Percentiles rank a stretch among this genome's conserved stretches.
Conservation (phyloP, 1,140 invertebrate species). For the Camponotus floridanus region DNA sequence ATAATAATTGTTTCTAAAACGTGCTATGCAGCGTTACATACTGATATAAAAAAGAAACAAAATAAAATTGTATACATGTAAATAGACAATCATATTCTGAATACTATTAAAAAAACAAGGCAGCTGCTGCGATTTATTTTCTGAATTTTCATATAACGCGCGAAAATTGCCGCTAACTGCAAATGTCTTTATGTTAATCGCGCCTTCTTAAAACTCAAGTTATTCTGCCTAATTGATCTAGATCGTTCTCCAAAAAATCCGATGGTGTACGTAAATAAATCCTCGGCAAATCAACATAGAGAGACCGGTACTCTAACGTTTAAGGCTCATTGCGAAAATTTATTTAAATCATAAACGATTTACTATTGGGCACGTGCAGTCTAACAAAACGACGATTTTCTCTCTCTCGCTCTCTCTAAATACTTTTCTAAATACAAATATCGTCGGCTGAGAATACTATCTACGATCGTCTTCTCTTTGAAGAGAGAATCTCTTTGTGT, state of each 20-base stretch:
- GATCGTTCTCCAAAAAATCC: background rate
- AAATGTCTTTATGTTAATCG: background rate
- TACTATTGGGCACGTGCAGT: constrained; percentile 42
- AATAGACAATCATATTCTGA: constrained; percentile 50
- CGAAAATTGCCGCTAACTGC: constrained; percentile 6
- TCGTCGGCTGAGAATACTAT: constrained; percentile 42
- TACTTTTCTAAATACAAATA: constrained; percentile 57
- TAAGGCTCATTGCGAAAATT: constrained; percentile 65
- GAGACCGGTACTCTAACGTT: constrained; percentile 13
- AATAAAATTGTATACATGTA: constrained; percentile 74
- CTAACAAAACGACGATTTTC: constrained; percentile 17
- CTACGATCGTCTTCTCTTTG: constrained; percentile 3
- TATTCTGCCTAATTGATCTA: background rate
- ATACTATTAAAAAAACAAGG: constrained; percentile 20
- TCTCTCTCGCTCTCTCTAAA: background rate
- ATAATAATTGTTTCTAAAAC: constrained; percentile 74
- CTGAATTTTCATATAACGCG: background rate
- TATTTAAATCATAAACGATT: constrained; percentile 62
- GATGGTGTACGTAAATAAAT: constrained; percentile 10
- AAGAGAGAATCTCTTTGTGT: background rate
- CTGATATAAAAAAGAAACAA: constrained; percentile 71
- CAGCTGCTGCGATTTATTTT: constrained; percentile 22
- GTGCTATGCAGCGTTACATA: constrained; percentile 63
- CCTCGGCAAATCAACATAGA: constrained; percentile 1
- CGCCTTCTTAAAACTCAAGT: background rate